Conservation (phyloP, 2,888 invertebrate genomes). For the Andrena bucephala region DNA sequence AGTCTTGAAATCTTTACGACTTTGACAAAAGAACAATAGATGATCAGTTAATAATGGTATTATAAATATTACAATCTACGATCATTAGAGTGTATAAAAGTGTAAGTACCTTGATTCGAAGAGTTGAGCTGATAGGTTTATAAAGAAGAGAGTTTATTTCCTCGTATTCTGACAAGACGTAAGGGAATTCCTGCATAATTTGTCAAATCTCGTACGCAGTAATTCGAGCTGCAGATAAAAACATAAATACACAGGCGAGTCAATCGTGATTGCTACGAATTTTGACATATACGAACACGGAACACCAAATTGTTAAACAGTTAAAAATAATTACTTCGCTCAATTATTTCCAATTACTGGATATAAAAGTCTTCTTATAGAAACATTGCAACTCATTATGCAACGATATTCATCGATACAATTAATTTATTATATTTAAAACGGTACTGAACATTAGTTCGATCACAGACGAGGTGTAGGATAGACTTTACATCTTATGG, state of each 20-base stretch:
- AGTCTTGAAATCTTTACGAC: not conserved
- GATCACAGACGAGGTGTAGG: too few species aligned
- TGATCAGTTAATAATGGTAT: slow-evolving; percentile 11
- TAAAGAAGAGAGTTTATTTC: slow-evolving; percentile 81
- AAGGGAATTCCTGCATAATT: slow-evolving; percentile 78
- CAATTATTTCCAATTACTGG: too few species aligned
- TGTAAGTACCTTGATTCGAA: slow-evolving; percentile 89
- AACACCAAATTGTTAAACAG: not conserved
- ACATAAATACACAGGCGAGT: not conserved
- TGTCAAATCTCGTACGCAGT: not conserved
- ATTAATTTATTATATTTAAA: too few species aligned
- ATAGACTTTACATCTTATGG: too few species aligned
- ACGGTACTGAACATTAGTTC: too few species aligned
- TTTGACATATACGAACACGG: slow-evolving; percentile 9
- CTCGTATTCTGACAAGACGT: slow-evolving; percentile 80
- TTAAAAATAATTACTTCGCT: too few species aligned
- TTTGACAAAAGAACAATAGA: not conserved
- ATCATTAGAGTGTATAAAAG: not conserved
- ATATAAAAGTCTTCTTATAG: too few species aligned
- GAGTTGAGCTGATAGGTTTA: slow-evolving; percentile 85
- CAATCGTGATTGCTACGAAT: not conserved
- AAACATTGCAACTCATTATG: too few species aligned
- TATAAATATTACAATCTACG: not conserved
- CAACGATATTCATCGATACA: too few species aligned
- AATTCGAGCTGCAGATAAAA: not conserved